Base-by-base conservation (phyloP, 2,113 vertebrate species). In the Alexandromys fortis region DNA sequence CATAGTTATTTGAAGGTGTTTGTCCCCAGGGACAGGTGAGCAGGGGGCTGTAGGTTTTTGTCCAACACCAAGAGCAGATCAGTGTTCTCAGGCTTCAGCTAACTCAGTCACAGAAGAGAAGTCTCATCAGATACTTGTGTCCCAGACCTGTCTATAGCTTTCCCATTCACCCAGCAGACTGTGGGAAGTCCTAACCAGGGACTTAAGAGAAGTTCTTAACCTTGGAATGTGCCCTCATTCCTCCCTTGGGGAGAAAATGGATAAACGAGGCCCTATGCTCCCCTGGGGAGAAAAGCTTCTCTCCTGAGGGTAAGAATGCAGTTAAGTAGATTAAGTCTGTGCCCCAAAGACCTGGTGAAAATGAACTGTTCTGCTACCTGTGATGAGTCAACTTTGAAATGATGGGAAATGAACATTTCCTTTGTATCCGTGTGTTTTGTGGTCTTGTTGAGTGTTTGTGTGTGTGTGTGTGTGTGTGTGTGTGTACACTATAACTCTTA, bases 211-310 rank as follows among this genome's bases (percentile, higher is more conserved):
- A 42, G 26, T 42, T 4, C 0, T 30, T 33, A 68, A 67, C 5
- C 22, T 11, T n/a, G 9, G 13, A 28, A 16, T 7, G 16, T 61
- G 5, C 0, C 5, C 7, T 45, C 75, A 0, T 49, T 63, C 55
- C 19, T 24, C 3, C 22, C 1, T 68, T 38, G 5, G 8, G 13
- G 22, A 86, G 77, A n/a, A 81, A 10, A 4, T 13, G 14, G 19
- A 42, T 38, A 33, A 5, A 30, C 17, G 55, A 35, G 7, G 4
- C 2, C 1, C 5, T 12, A 21, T 35, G 65, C 63, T 12, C 24
- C 2, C 55, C 5, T 9, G 8, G 10, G 2, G 10, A 77, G n/a
- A 28, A 21, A 16, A 2, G 19, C 21, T 4, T 8, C 2, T 58
- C 19, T 55, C 11, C 3, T 11, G 14, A 45, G 1, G 1, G 5